phyloP scores from a whole-genome alignment of 2,797 vertebrate genomes.

The Macropus fuliginosus region DNA sequence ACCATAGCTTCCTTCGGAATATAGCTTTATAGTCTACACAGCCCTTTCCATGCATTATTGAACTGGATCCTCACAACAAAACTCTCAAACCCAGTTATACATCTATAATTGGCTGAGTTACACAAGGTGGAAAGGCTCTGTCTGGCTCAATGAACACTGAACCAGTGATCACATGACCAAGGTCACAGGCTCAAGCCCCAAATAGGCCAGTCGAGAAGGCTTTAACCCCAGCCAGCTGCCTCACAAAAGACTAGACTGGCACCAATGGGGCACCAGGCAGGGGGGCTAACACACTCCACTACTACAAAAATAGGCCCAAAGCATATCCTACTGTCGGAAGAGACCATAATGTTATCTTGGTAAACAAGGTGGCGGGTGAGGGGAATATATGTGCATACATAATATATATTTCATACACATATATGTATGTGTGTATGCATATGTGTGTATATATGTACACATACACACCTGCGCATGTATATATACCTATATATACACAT shows the following conservation, averaged over 20 bases:
- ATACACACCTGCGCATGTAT: too few species aligned
- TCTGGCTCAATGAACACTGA: neutral
- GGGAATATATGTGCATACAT: neutral
- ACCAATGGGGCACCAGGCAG: neutral
- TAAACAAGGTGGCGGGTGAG: neutral
- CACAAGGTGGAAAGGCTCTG: neutral
- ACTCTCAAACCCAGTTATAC: neutral
- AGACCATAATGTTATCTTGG: neutral
- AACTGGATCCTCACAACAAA: neutral
- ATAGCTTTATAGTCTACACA: neutral
- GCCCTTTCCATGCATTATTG: neutral
- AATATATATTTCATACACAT: neutral
- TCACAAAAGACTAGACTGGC: neutral
- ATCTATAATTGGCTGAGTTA: neutral
- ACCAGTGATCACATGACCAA: neutral
- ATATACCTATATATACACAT: too few species aligned
- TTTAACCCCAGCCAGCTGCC: neutral
- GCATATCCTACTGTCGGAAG: neutral
- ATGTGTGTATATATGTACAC: neutral
- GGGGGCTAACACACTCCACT: neutral
- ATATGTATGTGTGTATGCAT: neutral
- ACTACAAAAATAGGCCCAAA: neutral
- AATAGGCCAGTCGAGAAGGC: neutral
- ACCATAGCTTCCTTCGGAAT: neutral
- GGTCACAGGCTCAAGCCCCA: neutral